phyloP scores from a whole-genome alignment of 1,140 invertebrate species.

The Aphelenchoides fujianensis region DNA sequence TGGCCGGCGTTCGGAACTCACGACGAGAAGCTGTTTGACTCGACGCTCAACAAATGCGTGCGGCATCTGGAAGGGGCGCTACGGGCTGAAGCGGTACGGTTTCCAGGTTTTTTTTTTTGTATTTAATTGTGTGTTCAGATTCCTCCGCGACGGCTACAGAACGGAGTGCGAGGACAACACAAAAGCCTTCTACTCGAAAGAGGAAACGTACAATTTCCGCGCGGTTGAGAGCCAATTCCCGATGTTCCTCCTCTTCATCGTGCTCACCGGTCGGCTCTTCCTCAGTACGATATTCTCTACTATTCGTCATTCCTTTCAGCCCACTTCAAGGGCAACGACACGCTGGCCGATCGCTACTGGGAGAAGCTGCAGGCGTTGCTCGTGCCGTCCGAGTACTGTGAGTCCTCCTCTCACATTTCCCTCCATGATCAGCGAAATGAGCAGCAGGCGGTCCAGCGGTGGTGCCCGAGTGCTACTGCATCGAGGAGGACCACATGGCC shows the following conservation, averaged over 20 bases:
- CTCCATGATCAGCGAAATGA: conserved; percentile 27
- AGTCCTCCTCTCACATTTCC: conserved; percentile 24
- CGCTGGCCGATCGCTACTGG: conserved; percentile 86
- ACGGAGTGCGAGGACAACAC: conserved; percentile 77
- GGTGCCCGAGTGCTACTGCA: conserved; percentile 82
- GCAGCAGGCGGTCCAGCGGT: conserved; percentile 67
- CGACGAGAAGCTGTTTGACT: conserved; percentile 78
- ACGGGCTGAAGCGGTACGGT: conserved; percentile 80
- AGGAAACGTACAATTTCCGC: conserved; percentile 78
- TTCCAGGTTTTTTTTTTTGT: conserved; percentile 23
- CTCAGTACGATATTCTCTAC: neutral
- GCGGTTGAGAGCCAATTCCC: conserved; percentile 97
- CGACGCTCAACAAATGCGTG: conserved; percentile 83
- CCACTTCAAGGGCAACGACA: conserved; percentile 71
- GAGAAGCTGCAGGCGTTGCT: conserved; percentile 69
- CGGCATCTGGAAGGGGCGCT: conserved; percentile 79
- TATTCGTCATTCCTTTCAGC: conserved; percentile 57
- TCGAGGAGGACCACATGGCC: conserved; percentile 77
- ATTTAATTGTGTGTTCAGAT: conserved; percentile 64
- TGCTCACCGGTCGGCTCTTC: conserved; percentile 17
- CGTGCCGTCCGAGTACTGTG: conserved; percentile 46
- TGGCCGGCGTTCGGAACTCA: conserved; percentile 98
- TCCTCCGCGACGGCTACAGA: conserved; percentile 89
- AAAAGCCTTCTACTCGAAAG: conserved; percentile 46
- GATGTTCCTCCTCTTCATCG: conserved; percentile 87